Conservation (phyloP, 2,113 vertebrate genomes). For the Otolemur garnettii region DNA sequence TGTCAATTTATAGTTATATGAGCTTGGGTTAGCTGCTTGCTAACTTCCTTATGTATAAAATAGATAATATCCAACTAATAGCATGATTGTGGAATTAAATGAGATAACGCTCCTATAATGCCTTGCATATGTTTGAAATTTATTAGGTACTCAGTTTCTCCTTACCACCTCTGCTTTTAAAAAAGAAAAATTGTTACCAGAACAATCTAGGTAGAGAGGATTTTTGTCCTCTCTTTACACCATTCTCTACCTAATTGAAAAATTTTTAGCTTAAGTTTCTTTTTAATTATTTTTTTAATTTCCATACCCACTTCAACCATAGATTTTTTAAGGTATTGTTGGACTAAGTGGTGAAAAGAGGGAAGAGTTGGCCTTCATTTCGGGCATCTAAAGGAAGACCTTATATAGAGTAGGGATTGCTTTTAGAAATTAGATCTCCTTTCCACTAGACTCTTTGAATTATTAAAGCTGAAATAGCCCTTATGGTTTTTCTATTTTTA, state of each 20-base stretch:
- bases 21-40: constrained; percentile 27
- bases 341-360: not conserved
- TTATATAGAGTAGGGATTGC: not conserved
- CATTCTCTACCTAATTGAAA: not conserved
- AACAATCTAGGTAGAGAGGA: too few species aligned
- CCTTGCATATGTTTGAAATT: not conserved
- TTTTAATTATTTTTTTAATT: constrained; percentile 24
- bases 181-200: not conserved
- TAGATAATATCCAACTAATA: not conserved
- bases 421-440: constrained; percentile 45
- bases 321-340: constrained; percentile 43
- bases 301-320: not conserved
- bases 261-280: constrained; percentile 30
- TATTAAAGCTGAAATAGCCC: constrained; percentile 22
- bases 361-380: not conserved
- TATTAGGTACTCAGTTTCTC: constrained; percentile 44
- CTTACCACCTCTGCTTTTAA: not conserved
- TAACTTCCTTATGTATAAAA: constrained; percentile 54
- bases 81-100: constrained; percentile 12
- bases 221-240: not conserved
- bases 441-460: constrained; percentile 45
- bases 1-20: constrained; percentile 14
- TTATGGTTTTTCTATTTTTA: not conserved
- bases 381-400: constrained; percentile 21
- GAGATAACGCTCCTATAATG: not conserved